These are phyloP conservation scores for Semicossyphus pulcher DNA, from an alignment of 2,113 vertebrate genomes.

Conservation along the genomic window DNA sequence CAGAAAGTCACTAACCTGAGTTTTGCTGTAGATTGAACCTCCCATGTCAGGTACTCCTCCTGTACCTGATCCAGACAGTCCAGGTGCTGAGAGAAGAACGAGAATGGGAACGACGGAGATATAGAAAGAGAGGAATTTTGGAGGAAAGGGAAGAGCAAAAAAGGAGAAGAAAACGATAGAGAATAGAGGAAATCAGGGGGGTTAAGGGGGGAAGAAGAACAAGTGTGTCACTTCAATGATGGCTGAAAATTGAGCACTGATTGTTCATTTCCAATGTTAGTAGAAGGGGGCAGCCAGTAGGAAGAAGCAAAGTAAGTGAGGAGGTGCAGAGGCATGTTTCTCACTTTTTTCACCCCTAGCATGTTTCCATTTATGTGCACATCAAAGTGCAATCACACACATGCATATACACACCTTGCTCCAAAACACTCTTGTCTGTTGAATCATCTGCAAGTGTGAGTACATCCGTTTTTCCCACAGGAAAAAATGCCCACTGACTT, in stretches of 20 bases:
- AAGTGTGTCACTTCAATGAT: conserved; percentile 26
- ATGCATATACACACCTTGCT: conserved; percentile 68
- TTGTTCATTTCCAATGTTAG: conserved; percentile 64
- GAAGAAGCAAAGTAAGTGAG: conserved; percentile 69
- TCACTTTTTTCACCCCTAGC: conserved; percentile 33
- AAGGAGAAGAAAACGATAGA: conserved; percentile 15
- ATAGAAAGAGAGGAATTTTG: background rate
- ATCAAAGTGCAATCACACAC: conserved; percentile 58
- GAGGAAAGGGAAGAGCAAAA: background rate
- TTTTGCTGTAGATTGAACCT: conserved; percentile 94
- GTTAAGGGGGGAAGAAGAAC: conserved; percentile 22
- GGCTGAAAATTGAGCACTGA: conserved; percentile 12
- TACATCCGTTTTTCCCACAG: conserved; percentile 37
- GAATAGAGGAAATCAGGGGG: conserved; percentile 27
- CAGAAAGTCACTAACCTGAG: conserved; percentile 88
- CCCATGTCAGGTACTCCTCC: conserved; percentile 93
- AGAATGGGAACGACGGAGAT: background rate
- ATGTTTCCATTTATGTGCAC: conserved; percentile 35
- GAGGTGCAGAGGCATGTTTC: conserved; percentile 44
- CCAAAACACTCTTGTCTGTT: conserved; percentile 38
- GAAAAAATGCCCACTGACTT: conserved; percentile 37
- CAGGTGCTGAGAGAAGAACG: conserved; percentile 75
- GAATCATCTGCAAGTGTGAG: conserved; percentile 59
- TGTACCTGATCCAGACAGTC: conserved; percentile 90
- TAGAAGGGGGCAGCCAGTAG: conserved; percentile 72